Evolutionary conservation across 2,797 vertebrate species (phyloP), one percentile per base, ranked within the genome.

Genomic region (Gymnocypris eckloni): DNA sequence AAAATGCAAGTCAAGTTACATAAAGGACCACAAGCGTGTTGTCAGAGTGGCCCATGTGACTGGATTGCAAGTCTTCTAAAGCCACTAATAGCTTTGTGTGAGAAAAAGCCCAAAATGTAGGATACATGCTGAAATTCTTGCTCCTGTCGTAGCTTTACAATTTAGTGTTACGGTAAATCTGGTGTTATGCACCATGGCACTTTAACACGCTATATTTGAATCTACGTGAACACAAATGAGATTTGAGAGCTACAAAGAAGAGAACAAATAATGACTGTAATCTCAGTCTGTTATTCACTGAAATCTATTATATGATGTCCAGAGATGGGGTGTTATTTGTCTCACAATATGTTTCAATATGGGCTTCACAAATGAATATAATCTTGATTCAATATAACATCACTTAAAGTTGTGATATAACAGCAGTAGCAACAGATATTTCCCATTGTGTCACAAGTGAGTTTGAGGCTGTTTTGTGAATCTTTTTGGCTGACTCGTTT

Each of bases 161-260:
- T 76, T 76, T 76, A 54, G 48, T 76, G 45, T 54, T 81, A 69
- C 50, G 33, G 22, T 8, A 70, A 69, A 70, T 37, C 66, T 37
- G 50, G 1, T 82, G 50, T 37, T 18, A 25, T 10, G n/a, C 43
- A 73, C 48, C 45, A 25, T 11, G 37, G 37, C 67, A 20, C 18
- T 16, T 39, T 69, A 4, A 39, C 37, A 41, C 15, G 1, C 13
- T 28, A 25, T 15, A 12, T 73, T 73, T 33, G 12, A 73, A 25
- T 73, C n/a, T 56, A 72, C 16, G n/a, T 54, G 77, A 52, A 71
- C 37, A 37, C 25, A 71, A 82, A 56, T 71, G 15, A 72, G 50
- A 41, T 54, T 72, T 56, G 67, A 56, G 37, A 43, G 50, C 67
- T 56, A n/a, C 11, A n/a, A 10, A n/a, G 22, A 13, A 50, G 25